Evolutionary conservation across 2,113 vertebrate species (phyloP).

Genomic region (Esox niger): DNA sequence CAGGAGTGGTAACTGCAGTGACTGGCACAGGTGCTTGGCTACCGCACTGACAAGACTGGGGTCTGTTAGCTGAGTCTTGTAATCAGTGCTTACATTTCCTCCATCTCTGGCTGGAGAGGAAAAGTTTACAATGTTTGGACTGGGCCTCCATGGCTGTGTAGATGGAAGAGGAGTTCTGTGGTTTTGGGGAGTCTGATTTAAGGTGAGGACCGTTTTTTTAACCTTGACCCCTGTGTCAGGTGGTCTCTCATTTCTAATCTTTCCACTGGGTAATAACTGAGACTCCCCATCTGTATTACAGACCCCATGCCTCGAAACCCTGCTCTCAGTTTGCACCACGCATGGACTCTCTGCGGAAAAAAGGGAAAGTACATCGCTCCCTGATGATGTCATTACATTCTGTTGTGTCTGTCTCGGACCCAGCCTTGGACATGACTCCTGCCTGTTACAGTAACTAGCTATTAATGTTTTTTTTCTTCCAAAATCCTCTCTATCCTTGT

Average conservation of each 20-base stretch:
- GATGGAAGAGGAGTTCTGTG: neutral
- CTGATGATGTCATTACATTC: constrained; percentile 30
- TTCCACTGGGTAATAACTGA: constrained; percentile 11
- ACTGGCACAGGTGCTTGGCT: constrained; percentile 57
- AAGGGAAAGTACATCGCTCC: constrained; percentile 26
- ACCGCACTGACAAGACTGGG: constrained; percentile 39
- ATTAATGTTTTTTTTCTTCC: neutral
- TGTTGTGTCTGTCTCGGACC: constrained; percentile 33
- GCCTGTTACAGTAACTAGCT: constrained; percentile 11
- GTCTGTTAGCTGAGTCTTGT: neutral
- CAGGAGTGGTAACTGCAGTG: constrained; percentile 53
- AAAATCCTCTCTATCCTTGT: neutral
- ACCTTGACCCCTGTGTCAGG: constrained; percentile 18
- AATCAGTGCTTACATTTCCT: constrained; percentile 3
- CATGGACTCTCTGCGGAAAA: constrained; percentile 28
- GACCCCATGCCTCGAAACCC: neutral
- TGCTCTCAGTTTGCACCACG: constrained; percentile 6
- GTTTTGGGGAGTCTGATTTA: constrained; percentile 25
- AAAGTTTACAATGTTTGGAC: constrained; percentile 3
- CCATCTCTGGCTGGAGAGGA: constrained; percentile 17
- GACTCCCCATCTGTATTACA: constrained; percentile 14
- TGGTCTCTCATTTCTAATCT: constrained; percentile 14
- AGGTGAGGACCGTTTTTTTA: neutral
- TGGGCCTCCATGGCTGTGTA: neutral
- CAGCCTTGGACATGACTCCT: constrained; percentile 33